Evolutionary conservation across 2,888 invertebrate genomes (phyloP).

Genomic region (Chloroclystis v-ata): DNA sequence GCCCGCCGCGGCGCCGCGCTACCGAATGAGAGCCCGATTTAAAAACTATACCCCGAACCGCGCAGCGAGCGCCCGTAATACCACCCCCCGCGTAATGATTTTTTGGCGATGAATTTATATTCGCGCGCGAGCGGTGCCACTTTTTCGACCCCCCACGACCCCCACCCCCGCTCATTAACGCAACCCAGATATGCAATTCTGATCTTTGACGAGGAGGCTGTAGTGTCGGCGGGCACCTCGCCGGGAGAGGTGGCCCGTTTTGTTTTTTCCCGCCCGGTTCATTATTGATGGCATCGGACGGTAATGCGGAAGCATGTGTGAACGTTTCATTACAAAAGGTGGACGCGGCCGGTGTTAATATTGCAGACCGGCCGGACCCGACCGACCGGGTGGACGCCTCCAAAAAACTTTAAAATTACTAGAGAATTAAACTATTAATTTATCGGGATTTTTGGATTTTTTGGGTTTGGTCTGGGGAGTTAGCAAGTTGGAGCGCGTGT

Average conservation of each 20-base stretch:
- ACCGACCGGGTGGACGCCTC: slow-evolving; percentile 74
- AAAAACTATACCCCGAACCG: slow-evolving; percentile 76
- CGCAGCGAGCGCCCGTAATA: slow-evolving; percentile 80
- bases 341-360: slow-evolving; percentile 76
- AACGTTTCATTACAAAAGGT: slow-evolving; percentile 79
- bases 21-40: slow-evolving; percentile 75
- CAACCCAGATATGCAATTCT: slow-evolving; percentile 83
- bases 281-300: slow-evolving; percentile 79
- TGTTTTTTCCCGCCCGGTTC: slow-evolving; percentile 79
- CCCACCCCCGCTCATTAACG: slow-evolving; percentile 79
- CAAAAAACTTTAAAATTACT: slow-evolving; percentile 53
- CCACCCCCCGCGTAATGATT: slow-evolving; percentile 90
- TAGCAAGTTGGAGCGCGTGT: slow-evolving; percentile 41
- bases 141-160: slow-evolving; percentile 72
- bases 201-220: slow-evolving; percentile 80
- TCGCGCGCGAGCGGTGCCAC: slow-evolving; percentile 81
- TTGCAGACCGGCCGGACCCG: slow-evolving; percentile 75
- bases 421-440: slow-evolving; percentile 47
- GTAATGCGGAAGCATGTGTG: slow-evolving; percentile 79
- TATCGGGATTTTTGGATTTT: slow-evolving; percentile 28
- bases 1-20: slow-evolving; percentile 69
- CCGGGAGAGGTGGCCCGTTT: slow-evolving; percentile 75
- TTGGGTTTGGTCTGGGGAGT: slow-evolving; percentile 35
- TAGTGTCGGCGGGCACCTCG: slow-evolving; percentile 77
- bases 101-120: slow-evolving; percentile 90